Percentiles rank a stretch among this genome's conserved stretches.
Evolutionary conservation across 2,797 vertebrate genomes (phyloP).

Genomic region (Sebastes taczanowskii): DNA sequence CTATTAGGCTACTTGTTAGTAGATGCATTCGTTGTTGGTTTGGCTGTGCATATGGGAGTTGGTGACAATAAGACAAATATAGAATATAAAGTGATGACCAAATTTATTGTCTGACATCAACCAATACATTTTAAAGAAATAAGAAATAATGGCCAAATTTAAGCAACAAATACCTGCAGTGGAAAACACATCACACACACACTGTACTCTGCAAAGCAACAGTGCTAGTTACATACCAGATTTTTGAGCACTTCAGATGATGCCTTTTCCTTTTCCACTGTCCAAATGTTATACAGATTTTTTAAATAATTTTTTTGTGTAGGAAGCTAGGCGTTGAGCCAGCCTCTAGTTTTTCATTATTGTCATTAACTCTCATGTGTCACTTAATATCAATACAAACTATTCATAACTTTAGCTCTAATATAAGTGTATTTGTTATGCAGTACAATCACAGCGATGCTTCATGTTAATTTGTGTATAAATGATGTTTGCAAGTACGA

Average conservation of each 20-base stretch:
- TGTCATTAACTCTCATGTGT: not conserved
- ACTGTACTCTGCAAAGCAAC: not conserved
- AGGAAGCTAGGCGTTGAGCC: not conserved
- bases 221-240: not conserved
- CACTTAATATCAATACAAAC: not conserved
- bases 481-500: not conserved
- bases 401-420: not conserved
- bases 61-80: not conserved
- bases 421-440: no score
- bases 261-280: not conserved
- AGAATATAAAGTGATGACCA: not conserved
- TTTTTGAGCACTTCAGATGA: not conserved
- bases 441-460: not conserved
- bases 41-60: no score
- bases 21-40: no score
- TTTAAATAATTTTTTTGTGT: fast-evolving
- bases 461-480: not conserved
- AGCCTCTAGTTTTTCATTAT: not conserved
- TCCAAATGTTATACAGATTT: not conserved
- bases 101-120: not conserved
- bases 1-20: no score
- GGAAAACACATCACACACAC: no score
- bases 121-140: not conserved
- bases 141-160: no score
- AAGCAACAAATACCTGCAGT: no score